Percentiles rank a stretch among this genome's conserved stretches.
phyloP scores from a whole-genome alignment of 2,113 vertebrate genomes.

The Heterochromis multidens region DNA sequence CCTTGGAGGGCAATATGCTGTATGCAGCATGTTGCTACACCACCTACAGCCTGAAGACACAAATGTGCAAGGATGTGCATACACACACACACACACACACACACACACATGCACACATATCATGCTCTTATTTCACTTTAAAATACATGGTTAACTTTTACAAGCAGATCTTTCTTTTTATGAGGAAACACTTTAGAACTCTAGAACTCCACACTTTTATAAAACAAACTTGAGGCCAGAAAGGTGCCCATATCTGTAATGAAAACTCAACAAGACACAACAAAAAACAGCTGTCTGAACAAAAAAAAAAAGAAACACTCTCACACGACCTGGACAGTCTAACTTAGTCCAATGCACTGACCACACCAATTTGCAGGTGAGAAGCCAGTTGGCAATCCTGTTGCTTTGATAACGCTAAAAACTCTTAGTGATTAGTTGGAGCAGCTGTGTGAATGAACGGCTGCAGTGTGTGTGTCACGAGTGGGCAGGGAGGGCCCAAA shows the following conservation, averaged over 20 bases:
- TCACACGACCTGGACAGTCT: neutral
- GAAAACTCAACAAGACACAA: neutral
- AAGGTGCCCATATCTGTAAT: neutral
- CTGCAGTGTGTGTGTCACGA: neutral
- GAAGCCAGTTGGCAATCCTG: neutral
- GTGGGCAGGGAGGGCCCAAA: neutral
- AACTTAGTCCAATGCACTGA: neutral
- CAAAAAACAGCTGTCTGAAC: neutral
- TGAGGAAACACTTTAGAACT: neutral
- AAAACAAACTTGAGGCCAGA: neutral
- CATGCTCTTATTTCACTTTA: neutral
- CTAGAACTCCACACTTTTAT: neutral
- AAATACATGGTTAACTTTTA: neutral
- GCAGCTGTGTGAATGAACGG: neutral
- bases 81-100: neutral
- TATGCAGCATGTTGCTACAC: constrained; percentile 33
- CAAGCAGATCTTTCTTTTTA: neutral
- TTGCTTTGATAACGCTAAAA: neutral
- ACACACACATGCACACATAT: neutral
- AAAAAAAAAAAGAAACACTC: neutral
- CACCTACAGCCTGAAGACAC: constrained; percentile 62
- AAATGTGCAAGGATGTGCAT: neutral
- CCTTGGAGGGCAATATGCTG: constrained; percentile 62
- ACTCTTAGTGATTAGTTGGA: neutral
- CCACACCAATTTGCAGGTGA: neutral